Percentiles rank a stretch among this genome's conserved stretches.
phyloP scores from a whole-genome alignment of 2,888 invertebrate genomes.

The Dioctria linearis region DNA sequence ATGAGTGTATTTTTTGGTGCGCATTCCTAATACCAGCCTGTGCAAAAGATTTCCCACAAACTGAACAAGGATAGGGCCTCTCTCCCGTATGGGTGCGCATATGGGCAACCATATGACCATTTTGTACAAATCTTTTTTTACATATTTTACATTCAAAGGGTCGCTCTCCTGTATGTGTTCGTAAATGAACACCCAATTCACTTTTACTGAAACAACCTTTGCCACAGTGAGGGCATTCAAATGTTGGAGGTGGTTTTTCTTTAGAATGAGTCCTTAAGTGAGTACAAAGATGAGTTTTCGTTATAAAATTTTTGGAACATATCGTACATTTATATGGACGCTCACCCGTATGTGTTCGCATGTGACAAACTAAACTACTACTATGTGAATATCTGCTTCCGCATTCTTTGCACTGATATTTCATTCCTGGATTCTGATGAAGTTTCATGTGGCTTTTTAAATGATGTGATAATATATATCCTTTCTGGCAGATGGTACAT shows the following conservation, averaged over 20 bases:
- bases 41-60: slow-evolving; percentile 52
- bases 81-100: slow-evolving; percentile 56
- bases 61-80: slow-evolving; percentile 53
- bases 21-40: slow-evolving; percentile 52
- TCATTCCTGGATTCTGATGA: slow-evolving; percentile 36
- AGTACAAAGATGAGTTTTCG: slow-evolving; percentile 44
- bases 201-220: slow-evolving; percentile 47
- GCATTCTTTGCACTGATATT: slow-evolving; percentile 54
- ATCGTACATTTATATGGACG: slow-evolving; percentile 48
- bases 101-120: slow-evolving; percentile 55
- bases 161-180: slow-evolving; percentile 56
- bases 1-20: slow-evolving; percentile 47
- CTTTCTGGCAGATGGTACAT: slow-evolving; percentile 50
- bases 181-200: slow-evolving; percentile 54
- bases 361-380: slow-evolving; percentile 50
- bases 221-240: slow-evolving; percentile 47
- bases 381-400: slow-evolving; percentile 50
- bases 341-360: slow-evolving; percentile 47
- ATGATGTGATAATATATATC: slow-evolving; percentile 32
- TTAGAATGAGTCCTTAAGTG: slow-evolving; percentile 54
- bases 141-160: slow-evolving; percentile 55
- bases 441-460: slow-evolving; percentile 47
- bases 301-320: slow-evolving; percentile 51
- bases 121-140: slow-evolving; percentile 51
- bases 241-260: slow-evolving; percentile 40